A percentile compares a stretch with the other conserved stretches of the same genome.
phyloP scores from a whole-genome alignment of 37 sponge, comb jelly and placozoan species.

The Cladorhizidae sp. region DNA sequence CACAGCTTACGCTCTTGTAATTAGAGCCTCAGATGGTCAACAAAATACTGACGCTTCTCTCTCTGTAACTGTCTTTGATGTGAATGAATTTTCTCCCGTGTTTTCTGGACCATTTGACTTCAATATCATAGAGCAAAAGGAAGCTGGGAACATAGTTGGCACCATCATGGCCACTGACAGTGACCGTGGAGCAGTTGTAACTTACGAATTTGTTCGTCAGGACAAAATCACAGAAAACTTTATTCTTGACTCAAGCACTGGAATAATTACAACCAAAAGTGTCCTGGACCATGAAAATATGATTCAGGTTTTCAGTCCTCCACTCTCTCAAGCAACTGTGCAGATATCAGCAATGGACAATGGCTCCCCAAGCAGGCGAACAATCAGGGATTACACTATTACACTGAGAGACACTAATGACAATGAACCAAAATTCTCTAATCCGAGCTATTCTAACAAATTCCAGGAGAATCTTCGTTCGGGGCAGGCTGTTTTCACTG shows the following conservation, averaged over 20 bases:
- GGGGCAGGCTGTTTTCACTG: not conserved
- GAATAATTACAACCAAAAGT: slow-evolving; percentile 43
- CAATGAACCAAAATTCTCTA: slow-evolving; percentile 41
- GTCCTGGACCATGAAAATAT: slow-evolving; percentile 64
- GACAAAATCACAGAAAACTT: not conserved
- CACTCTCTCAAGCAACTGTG: not conserved
- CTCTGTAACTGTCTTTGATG: slow-evolving; percentile 61
- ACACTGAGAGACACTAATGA: slow-evolving; percentile 51
- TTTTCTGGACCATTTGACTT: slow-evolving; percentile 29
- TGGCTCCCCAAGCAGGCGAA: slow-evolving; percentile 13
- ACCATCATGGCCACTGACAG: slow-evolving; percentile 43
- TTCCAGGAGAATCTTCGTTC: slow-evolving; percentile 20
- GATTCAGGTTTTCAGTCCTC: slow-evolving; percentile 24
- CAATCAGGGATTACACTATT: slow-evolving; percentile 12
- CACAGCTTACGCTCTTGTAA: slow-evolving; percentile 23
- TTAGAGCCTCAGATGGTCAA: slow-evolving; percentile 46
- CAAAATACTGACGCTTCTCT: slow-evolving; percentile 5
- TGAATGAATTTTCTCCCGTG: slow-evolving; percentile 73
- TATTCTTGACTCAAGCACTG: slow-evolving; percentile 16
- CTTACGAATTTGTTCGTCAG: not conserved
- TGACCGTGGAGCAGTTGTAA: slow-evolving; percentile 25
- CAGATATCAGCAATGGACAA: slow-evolving; percentile 30
- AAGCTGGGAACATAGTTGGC: slow-evolving; percentile 18
- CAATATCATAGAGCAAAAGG: slow-evolving; percentile 36
- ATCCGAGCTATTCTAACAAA: not conserved